phyloP scores from a whole-genome alignment of 92 coral and sea anemone species.

The Porites divaricata region DNA sequence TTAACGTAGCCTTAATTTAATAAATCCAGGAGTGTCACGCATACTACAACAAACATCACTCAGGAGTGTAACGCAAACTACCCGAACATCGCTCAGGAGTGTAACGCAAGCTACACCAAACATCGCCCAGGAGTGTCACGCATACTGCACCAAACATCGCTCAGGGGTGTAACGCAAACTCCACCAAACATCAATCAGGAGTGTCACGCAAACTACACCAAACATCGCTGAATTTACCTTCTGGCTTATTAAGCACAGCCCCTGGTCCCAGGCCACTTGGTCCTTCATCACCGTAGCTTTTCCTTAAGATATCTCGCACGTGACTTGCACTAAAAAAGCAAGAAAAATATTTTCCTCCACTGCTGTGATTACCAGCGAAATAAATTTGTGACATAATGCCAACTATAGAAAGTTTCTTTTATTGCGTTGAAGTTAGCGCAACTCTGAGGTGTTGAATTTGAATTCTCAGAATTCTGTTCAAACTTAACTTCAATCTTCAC shows the following conservation, averaged over 20 bases:
- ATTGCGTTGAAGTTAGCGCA: too few relatives aligned
- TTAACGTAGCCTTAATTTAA: too few relatives aligned
- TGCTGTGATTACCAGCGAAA: neutral
- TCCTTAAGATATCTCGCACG: constrained; percentile 76
- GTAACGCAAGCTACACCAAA: neutral
- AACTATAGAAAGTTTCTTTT: too few relatives aligned
- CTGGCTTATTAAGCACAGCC: constrained; percentile 51
- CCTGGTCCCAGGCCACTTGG: constrained; percentile 39
- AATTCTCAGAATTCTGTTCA: too few relatives aligned
- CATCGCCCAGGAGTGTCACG: neutral
- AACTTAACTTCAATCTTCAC: too few relatives aligned
- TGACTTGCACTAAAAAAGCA: constrained; percentile 62
- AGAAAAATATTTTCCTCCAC: neutral
- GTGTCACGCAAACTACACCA: too few relatives aligned
- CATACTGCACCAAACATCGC: neutral
- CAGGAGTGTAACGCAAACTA: too few relatives aligned
- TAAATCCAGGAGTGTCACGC: neutral
- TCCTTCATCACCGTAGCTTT: constrained; percentile 75
- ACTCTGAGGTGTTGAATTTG: too few relatives aligned
- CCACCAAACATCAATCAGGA: too few relatives aligned
- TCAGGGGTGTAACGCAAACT: neutral
- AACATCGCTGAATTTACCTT: constrained; percentile 25
- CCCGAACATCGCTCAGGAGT: neutral
- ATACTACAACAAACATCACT: neutral
- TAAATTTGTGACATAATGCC: neutral